Base-by-base conservation (phyloP, 2,113 vertebrate species). In the Vanacampus margaritifer region DNA sequence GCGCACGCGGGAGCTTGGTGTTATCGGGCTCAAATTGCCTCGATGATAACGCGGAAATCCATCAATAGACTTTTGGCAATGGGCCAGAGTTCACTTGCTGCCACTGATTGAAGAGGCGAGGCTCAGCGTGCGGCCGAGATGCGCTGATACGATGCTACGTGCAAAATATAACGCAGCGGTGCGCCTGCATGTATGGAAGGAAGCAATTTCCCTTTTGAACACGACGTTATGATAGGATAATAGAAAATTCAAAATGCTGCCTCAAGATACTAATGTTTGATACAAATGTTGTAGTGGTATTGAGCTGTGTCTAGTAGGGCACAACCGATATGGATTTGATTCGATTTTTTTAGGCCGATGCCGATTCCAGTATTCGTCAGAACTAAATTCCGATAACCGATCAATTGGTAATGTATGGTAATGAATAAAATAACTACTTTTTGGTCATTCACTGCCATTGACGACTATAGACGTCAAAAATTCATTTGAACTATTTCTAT, bases 11-110 rank as follows among this genome's bases (percentile, higher is more conserved):
- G 76, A 82, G 80, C 82, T 89, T 88, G 87, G 89, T 76, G 74
- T 73, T 81, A 83, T 65, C 72, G 85, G 84, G 81, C 87, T 83
- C 56, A 46, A 84, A 85, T 86, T 80, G 65, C 82, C 83, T 88
- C 75, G 78, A 84, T 88, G 88, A 82, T 86, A 92, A 82, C 85
- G 73, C 62, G 46, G 69, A 77, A 74, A 93, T 92, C 91, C 79
- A 88, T 93, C 90, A 92, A 79, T 67, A 63, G 59, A 73, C 50
- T 50, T n/a, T 46, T 82, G 79, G 83, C 75, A 60, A 67, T 6
- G 46, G 39, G 71, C 87, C 85, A 85, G 70, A 46, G 65, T 73
- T 68, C 68, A 61, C 71, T 73, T 3, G 39, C 65, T 10, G 35
- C 35, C 80, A 79, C 65, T 70, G 73, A 80, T 81, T 73, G 70